Evolutionary conservation across 2,888 invertebrate genomes (phyloP), one percentile per base, ranked within the genome.

Genomic region (Punctoribates punctum): DNA sequence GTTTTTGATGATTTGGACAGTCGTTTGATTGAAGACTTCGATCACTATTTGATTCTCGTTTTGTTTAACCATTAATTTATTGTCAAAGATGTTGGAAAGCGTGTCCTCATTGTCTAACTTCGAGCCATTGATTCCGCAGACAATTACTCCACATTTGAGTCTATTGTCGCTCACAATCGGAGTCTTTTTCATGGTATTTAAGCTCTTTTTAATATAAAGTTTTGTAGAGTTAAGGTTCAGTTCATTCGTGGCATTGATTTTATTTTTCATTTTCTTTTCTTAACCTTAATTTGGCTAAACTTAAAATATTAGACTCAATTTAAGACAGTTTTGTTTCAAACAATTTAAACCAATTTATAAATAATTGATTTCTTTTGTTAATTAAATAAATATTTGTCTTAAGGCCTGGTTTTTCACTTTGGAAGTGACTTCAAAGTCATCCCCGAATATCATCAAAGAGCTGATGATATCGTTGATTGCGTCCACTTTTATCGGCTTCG

Each of bases 351-450:
- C n/a, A n/a, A n/a, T n/a, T n/a, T n/a, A n/a, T n/a, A n/a, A n/a
- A n/a, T n/a, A n/a, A n/a, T n/a, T n/a, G n/a, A 48, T 17, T 11
- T 48, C 3, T 48, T 48, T 3, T 48, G 48, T 17, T 17, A 4
- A 48, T 48, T 48, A 48, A 42, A 9, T 11, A 20, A n/a, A n/a
- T 60, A 6, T 23, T 3, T 60, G 27, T 17, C n/a, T 20, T 5
- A 65, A 65, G 65, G 75, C 72, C 23, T 76, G 76, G 76, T 76
- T 76, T 25, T 76, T 76, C 76, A 76, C 74, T 3, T n/a, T 76
- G 6, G 73, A 76, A 65, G 76, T 76, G 15, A 73, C 51, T 15
- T 25, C 57, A 25, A 73, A 73, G 29, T 46, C 73, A 15, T 74
- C 73, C 1, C 25, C 57, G 6, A 73, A 74, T 46, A 29, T 76